Conservation (phyloP, 2,113 vertebrate genomes). For the Talpa occidentalis region DNA sequence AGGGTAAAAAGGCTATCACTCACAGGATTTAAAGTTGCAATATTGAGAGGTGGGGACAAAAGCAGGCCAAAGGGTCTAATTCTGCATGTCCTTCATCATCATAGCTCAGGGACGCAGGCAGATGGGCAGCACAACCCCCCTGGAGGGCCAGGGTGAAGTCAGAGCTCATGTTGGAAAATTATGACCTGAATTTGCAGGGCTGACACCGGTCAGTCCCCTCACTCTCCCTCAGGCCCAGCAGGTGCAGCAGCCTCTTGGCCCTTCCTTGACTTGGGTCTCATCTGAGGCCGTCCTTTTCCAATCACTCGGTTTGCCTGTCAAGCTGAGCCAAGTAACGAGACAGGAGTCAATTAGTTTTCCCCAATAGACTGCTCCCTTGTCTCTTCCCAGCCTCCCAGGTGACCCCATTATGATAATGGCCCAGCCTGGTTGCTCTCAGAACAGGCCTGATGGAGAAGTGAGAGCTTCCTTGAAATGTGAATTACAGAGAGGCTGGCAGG, state of each 20-base stretch:
- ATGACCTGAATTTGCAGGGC: background rate
- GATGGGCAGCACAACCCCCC: constrained; percentile 13
- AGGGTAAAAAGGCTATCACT: background rate
- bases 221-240: background rate
- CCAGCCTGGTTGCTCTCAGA: constrained; percentile 72
- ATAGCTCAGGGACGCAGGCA: constrained; percentile 27
- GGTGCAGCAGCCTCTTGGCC: constrained; percentile 25
- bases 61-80: background rate
- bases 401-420: constrained; percentile 89
- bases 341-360: constrained; percentile 84
- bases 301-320: constrained; percentile 83
- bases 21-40: background rate
- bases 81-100: background rate
- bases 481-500: constrained; percentile 57
- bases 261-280: constrained; percentile 57
- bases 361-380: constrained; percentile 85
- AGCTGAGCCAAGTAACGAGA: constrained; percentile 80
- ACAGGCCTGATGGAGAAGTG: constrained; percentile 56
- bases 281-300: constrained; percentile 77
- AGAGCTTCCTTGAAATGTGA: constrained; percentile 66
- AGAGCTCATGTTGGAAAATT: constrained; percentile 13
- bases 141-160: background rate
- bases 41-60: background rate
- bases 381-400: constrained; percentile 85
- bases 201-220: background rate